Conservation (phyloP, 2,797 vertebrate species). For the Bovichtus diacanthus region DNA sequence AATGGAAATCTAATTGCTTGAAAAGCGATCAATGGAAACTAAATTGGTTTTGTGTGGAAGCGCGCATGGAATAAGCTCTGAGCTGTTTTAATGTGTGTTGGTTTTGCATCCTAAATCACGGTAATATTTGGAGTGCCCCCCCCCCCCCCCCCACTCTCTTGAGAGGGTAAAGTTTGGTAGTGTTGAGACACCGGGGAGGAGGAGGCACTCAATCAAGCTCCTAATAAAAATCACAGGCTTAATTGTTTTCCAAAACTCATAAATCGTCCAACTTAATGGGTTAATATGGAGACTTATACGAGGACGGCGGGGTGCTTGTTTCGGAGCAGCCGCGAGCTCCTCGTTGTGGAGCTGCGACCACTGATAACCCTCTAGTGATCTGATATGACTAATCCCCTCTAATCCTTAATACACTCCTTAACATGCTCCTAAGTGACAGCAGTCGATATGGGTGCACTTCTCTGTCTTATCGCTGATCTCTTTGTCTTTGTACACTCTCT, state of each 20-base stretch:
- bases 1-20: conserved; percentile 86
- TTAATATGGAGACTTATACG: conserved; percentile 68
- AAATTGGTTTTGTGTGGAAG: conserved; percentile 87
- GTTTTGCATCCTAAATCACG: conserved; percentile 84
- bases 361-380: conserved; percentile 83
- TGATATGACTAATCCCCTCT: conserved; percentile 85
- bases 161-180: conserved; percentile 71
- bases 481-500: conserved; percentile 77
- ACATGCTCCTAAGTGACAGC: conserved; percentile 84
- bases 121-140: conserved; percentile 75
- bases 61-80: conserved; percentile 77
- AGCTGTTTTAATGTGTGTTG: conserved; percentile 82
- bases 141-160: conserved; percentile 49
- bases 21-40: conserved; percentile 84
- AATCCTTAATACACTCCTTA: conserved; percentile 86
- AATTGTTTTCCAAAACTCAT: conserved; percentile 81
- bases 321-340: conserved; percentile 56
- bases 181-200: conserved; percentile 52
- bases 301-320: conserved; percentile 50
- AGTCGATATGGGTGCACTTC: conserved; percentile 80
- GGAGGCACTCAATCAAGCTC: conserved; percentile 76
- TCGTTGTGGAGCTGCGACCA: conserved; percentile 74
- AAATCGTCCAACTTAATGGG: conserved; percentile 73
- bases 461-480: conserved; percentile 78
- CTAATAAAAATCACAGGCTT: conserved; percentile 81